A percentile compares a stretch with the other conserved stretches of the same genome.
phyloP scores from a whole-genome alignment of 2,888 invertebrate genomes.

The Papilio protenor region DNA sequence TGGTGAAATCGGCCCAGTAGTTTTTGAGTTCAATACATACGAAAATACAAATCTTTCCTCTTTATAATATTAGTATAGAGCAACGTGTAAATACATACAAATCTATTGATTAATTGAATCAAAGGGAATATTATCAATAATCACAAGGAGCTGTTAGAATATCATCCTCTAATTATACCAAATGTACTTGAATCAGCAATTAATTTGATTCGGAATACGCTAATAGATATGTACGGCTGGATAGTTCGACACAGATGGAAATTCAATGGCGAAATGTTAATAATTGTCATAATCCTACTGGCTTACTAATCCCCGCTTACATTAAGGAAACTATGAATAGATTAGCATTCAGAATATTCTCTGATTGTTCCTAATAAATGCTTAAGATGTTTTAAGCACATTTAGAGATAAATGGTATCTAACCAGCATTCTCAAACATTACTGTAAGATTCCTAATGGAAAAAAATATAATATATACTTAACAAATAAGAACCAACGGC shows the following conservation, averaged over 20 bases:
- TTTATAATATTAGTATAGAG: too few species aligned
- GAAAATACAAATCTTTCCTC: too few species aligned
- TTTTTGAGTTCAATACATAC: too few species aligned
- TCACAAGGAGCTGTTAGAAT: constrained; percentile 57
- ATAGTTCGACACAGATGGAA: constrained; percentile 38
- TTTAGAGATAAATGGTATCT: not conserved
- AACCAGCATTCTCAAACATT: too few species aligned
- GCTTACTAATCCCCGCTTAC: constrained; percentile 40
- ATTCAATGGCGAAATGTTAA: constrained; percentile 40
- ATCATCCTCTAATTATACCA: constrained; percentile 57
- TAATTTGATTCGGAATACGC: constrained; percentile 50
- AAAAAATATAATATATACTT: too few species aligned
- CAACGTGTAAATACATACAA: not conserved
- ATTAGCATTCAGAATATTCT: constrained; percentile 28
- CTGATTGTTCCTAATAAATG: not conserved
- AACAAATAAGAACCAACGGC: too few species aligned
- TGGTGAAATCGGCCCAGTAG: too few species aligned
- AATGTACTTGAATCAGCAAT: constrained; percentile 58
- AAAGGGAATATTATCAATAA: constrained; percentile 55
- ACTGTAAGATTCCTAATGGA: too few species aligned
- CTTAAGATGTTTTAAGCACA: not conserved
- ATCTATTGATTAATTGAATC: constrained; percentile 31
- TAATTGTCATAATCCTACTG: constrained; percentile 38
- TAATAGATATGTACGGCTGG: constrained; percentile 43
- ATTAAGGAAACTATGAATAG: constrained; percentile 33